These are phyloP conservation scores for Porites cylindrica DNA, from an alignment of 92 coral and sea anemone genomes.

Conservation along the genomic window DNA sequence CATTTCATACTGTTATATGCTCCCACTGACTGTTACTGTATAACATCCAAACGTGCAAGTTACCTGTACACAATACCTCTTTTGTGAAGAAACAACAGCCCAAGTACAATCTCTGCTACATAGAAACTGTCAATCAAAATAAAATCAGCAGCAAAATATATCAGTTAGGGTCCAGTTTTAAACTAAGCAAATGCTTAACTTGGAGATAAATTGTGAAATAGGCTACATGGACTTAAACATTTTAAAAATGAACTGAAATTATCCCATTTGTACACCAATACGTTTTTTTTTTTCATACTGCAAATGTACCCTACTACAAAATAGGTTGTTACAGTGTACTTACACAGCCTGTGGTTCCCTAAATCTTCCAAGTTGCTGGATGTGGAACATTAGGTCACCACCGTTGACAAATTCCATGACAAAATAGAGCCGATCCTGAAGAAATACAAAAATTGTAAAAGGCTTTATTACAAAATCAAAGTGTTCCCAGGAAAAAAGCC, in stretches of 20 bases:
- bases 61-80: conserved; percentile 98
- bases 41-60: background rate
- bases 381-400: conserved; percentile 99
- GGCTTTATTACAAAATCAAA: too few species aligned
- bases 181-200: too few species aligned
- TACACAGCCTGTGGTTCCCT: conserved; percentile 99
- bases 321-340: conserved; percentile 20
- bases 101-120: conserved; percentile 97
- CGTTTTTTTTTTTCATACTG: too few species aligned
- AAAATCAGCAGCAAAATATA: background rate
- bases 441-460: background rate
- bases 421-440: conserved; percentile 96
- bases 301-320: background rate
- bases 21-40: background rate
- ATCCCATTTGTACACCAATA: too few species aligned
- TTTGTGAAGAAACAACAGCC: conserved; percentile 92
- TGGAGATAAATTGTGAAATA: background rate
- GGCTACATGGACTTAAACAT: background rate
- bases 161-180: background rate
- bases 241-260: too few species aligned
- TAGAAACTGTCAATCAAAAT: conserved; percentile 76
- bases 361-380: conserved; percentile 94
- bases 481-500: too few species aligned
- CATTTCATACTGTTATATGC: too few species aligned
- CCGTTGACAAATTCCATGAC: conserved; percentile 99